Base-by-base conservation (phyloP, 2,113 vertebrate genomes). In the Xyrauchen texanus region DNA sequence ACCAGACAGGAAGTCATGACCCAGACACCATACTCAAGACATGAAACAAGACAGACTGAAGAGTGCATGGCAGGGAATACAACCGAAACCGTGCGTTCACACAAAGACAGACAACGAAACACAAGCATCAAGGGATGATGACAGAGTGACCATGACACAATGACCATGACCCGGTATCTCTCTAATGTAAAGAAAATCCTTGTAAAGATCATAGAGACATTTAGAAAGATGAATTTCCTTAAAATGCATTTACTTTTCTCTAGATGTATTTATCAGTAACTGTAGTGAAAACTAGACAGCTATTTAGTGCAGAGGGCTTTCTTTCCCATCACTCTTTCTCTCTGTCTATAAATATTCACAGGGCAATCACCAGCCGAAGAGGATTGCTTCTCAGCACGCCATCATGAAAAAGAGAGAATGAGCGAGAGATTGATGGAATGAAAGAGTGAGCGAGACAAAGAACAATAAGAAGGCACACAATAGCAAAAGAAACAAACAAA, bases 331-430 rank as follows among this genome's bases (percentile, higher is more conserved):
- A 12, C 68, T 79, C 49, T 15, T n/a, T 72, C 34, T 79, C 10
- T 81, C 68, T 86, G 80, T 88, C 87, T 88, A 92, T 92, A 91
- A 92, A 93, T 93, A 92, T 92, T 92, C 90, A 85, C 82, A 71
- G 81, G 86, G 91, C 90, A 92, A 92, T 92, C 91, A 91, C 88
- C 90, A 89, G 85, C 76, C 52, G 87, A 88, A 88, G 83, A 83
- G 85, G 90, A 89, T 89, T 85, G 90, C 84, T 44, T 86, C 88
- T 66, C 91, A 91, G 90, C 90, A 53, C 85, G 89, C 86, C 81
- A 80, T 89, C 85, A 86, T 86, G 51, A 10, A 68, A 74, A 64
- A 67, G 60, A 68, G 51, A 10, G 55, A 74, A 64, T 64, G 60
- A 68, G 51, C 10, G 55, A 51, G 75, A 67, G 45, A 77, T 61